Conservation (phyloP, 2,113 vertebrate species). For the Charadrius vociferus region DNA sequence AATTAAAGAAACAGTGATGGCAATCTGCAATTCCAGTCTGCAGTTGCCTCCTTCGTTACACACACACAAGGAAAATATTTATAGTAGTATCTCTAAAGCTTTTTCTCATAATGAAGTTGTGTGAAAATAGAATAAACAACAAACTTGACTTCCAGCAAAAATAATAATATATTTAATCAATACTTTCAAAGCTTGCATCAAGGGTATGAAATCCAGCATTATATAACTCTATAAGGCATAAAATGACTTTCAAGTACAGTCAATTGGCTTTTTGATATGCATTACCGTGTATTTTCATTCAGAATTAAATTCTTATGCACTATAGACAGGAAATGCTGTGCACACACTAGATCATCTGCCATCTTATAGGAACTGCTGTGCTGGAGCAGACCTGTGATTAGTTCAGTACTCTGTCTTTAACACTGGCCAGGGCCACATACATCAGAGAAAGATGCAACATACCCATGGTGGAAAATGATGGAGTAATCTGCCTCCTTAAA, state of each 20-base stretch:
- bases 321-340: neutral
- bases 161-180: neutral
- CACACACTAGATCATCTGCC: neutral
- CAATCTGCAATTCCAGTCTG: neutral
- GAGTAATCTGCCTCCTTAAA: neutral
- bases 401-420: neutral
- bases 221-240: neutral
- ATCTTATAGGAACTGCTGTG: neutral
- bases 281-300: neutral
- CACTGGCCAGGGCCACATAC: neutral
- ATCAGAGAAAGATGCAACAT: neutral
- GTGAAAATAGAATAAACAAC: neutral
- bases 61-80: neutral
- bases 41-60: neutral
- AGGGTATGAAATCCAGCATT: neutral
- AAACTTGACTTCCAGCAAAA: neutral
- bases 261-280: neutral
- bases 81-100: neutral
- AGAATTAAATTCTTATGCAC: neutral
- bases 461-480: neutral
- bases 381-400: neutral
- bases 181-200: neutral
- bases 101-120: neutral
- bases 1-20: neutral
- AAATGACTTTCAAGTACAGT: neutral